Conservation (phyloP, 2,113 vertebrate species). For the Amia ocellicauda region DNA sequence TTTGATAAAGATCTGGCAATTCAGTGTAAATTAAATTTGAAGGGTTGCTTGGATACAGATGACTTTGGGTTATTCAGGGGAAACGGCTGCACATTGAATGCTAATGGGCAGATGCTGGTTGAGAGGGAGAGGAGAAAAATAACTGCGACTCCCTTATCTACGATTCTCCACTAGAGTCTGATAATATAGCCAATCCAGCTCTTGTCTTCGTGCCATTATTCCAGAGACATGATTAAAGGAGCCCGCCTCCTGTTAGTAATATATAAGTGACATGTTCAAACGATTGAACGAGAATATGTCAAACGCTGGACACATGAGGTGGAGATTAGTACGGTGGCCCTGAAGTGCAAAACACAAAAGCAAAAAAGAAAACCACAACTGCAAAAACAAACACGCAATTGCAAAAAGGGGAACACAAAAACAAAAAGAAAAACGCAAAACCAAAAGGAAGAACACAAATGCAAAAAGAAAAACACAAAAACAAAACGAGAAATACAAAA, state of each 20-base stretch:
- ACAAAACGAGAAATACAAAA: too few relatives aligned
- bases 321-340: too few relatives aligned
- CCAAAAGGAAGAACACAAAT: too few relatives aligned
- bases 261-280: slow-evolving; percentile 40
- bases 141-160: slow-evolving; percentile 59
- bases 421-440: too few relatives aligned
- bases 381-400: too few relatives aligned
- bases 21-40: slow-evolving; percentile 79
- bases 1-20: slow-evolving; percentile 79
- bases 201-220: slow-evolving; percentile 64
- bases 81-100: slow-evolving; percentile 72
- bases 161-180: slow-evolving; percentile 61
- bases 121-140: slow-evolving; percentile 39
- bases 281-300: slow-evolving; percentile 34
- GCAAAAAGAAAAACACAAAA: too few relatives aligned
- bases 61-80: slow-evolving; percentile 74
- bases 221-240: slow-evolving; percentile 59
- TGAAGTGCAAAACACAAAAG: too few relatives aligned
- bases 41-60: slow-evolving; percentile 85
- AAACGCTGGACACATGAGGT: slow-evolving; percentile 5
- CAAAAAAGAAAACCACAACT: too few relatives aligned
- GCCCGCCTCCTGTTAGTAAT: slow-evolving; percentile 62
- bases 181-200: slow-evolving; percentile 61
- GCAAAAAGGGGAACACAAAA: too few relatives aligned
- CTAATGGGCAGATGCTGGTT: slow-evolving; percentile 63